Percentiles rank a stretch among this genome's conserved stretches.
Conservation (phyloP, 2,888 invertebrate species). For the Tryphoninae sp. region DNA sequence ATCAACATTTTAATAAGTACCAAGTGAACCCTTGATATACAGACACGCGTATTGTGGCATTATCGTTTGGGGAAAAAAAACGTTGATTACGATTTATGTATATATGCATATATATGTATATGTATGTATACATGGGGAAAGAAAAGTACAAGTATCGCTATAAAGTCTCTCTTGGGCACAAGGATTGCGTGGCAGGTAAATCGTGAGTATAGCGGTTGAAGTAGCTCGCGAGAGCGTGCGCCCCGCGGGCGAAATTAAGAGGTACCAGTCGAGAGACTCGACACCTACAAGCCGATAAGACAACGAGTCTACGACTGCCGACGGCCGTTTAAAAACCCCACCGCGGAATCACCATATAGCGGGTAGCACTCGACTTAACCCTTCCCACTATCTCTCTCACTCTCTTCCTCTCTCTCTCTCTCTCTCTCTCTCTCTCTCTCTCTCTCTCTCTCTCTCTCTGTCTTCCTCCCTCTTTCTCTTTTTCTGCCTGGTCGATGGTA, state of each 20-base stretch:
- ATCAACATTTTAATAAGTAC: neutral
- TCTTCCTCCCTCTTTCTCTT: neutral
- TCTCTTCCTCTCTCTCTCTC: neutral
- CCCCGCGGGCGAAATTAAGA: constrained; percentile 53
- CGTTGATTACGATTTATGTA: neutral
- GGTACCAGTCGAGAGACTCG: constrained; percentile 45
- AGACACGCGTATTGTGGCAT: neutral
- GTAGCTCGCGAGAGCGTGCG: constrained; percentile 29
- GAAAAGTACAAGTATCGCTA: constrained; percentile 14
- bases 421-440: neutral
- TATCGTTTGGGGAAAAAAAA: neutral
- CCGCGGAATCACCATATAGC: constrained; percentile 39
- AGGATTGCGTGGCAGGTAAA: constrained; percentile 48
- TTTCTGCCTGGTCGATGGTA: neutral
- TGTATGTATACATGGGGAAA: neutral
- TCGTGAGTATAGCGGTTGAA: constrained; percentile 26
- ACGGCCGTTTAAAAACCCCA: constrained; percentile 69
- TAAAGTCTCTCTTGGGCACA: constrained; percentile 17
- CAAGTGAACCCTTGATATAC: constrained; percentile 4
- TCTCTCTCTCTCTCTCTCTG: neutral
- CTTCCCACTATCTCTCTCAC: constrained; percentile 7
- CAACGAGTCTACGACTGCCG: constrained; percentile 70
- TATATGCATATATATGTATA: neutral
- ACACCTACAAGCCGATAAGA: constrained; percentile 59
- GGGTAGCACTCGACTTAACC: constrained; percentile 43